Evolutionary conservation across 1,140 invertebrate genomes (phyloP), one percentile per base, ranked within the genome.

Genomic region (Campoletis sonorensis): DNA sequence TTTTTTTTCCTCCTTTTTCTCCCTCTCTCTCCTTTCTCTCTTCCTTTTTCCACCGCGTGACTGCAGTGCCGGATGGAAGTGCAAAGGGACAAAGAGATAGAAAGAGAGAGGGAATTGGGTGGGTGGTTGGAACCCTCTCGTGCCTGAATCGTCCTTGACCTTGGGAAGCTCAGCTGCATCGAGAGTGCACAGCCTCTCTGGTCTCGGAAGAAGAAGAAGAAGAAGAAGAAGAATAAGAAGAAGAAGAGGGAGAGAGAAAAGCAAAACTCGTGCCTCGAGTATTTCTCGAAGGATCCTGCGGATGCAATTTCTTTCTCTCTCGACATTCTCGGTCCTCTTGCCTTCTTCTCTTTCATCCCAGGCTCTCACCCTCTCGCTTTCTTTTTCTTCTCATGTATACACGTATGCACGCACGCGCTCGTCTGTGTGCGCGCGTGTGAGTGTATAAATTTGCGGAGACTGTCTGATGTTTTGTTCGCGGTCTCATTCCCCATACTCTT

Each of bases 131-230:
- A 61, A 33, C 67, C 67, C 67, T 67, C 26, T 26, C 75, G 54
- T 64, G 54, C 54, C 75, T 81, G 86, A 85, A 81, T 86, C 83
- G 86, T 87, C 86, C 86, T 87, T 87, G 86, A 87, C 86, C 86
- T 85, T 85, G 82, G 85, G 83, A 82, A 77, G 75, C 75, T 77
- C 54, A 77, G 75, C 75, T 77, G 75, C 54, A 61, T 71, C 78
- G 64, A 75, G 81, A 26, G 33, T 49, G 70, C 37, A 40, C 70
- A 49, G 70, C 37, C 49, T 75, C 23, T 23, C 72, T 84, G 82
- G 85, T 81, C 84, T 67, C 61, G 61, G 40, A 45, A 45, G 40
- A 45, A 45, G 40, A 23, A 54, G 51, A 21, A 54, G 58, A 10
- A 64, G 18, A n/a, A n/a, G n/a, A n/a, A n/a, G n/a, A n/a, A n/a